Percentiles rank a stretch among this genome's conserved stretches.
Conservation (phyloP, 1,140 invertebrate genomes). For the Conus ventricosus region DNA sequence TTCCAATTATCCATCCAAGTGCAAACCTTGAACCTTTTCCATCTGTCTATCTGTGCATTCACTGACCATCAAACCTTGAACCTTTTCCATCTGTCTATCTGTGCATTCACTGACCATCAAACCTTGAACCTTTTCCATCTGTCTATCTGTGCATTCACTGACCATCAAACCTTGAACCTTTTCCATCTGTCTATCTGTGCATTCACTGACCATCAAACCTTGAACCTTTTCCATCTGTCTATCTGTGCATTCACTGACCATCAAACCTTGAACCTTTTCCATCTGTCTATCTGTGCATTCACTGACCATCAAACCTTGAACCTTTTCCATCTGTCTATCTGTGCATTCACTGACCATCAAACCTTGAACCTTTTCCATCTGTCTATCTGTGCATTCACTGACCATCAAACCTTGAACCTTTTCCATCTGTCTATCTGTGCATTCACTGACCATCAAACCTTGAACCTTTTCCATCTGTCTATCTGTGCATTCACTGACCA, state of each 20-base stretch:
- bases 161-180: not conserved
- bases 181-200: not conserved
- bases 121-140: not conserved
- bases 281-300: not conserved
- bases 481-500: not conserved
- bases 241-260: not conserved
- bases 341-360: not conserved
- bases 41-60: not conserved
- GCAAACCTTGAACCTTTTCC: not conserved
- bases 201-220: not conserved
- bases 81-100: not conserved
- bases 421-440: not conserved
- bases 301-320: not conserved
- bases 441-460: not conserved
- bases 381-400: not conserved
- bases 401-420: not conserved
- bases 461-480: not conserved
- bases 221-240: not conserved
- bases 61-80: no score
- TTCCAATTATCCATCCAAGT: not conserved
- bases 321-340: not conserved
- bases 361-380: not conserved
- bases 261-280: not conserved
- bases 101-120: not conserved
- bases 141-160: not conserved